Evolutionary conservation across 1,140 invertebrate species (phyloP), one percentile per base, ranked within the genome.

Genomic region (Heliconius himera): DNA sequence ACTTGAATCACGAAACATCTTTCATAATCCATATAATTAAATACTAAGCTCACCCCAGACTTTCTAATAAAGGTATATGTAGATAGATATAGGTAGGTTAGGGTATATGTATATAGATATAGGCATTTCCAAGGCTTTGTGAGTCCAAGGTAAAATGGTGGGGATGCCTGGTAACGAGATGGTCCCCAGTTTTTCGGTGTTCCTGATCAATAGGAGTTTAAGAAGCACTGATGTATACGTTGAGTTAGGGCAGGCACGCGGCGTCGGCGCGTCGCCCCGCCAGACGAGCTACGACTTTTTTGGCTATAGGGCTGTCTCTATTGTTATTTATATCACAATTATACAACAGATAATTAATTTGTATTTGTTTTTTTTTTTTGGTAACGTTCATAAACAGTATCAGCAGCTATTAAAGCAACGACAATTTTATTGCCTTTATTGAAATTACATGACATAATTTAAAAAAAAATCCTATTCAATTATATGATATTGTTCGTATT

Each of bases 231-330:
- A 77, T 77, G 78, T 80, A 82, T 90, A 85, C 82, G 88, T 93
- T 93, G 91, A 86, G 89, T 92, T 90, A 93, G 91, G 91, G 88
- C 90, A 93, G 91, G 91, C 90, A 91, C 87, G 87, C 85, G 84
- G 90, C 89, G 89, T 41, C 90, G 89, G 83, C 89, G 85, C 76
- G 81, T 78, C 81, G 84, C 80, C 86, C 81, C 83, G 81, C 82
- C 80, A 77, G 78, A 79, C 85, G 82, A 83, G 85, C 71, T 84
- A 84, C 81, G 84, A 13, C 83, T 87, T 90, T 91, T 92, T 91
- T 87, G 89, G 87, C 77, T 78, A 74, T 89, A 92, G 90, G 91
- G 91, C 78, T 91, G 86, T 26, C 88, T 66, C 79, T 66, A 66
- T 36, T 6, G 16, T 73, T 81, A 78, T 71, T 74, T 78, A 79